Percentiles rank a stretch among this genome's conserved stretches.
These are phyloP conservation scores for Phenganax stokvisi DNA, from an alignment of 92 coral and sea anemone genomes.

Conservation along the genomic window DNA sequence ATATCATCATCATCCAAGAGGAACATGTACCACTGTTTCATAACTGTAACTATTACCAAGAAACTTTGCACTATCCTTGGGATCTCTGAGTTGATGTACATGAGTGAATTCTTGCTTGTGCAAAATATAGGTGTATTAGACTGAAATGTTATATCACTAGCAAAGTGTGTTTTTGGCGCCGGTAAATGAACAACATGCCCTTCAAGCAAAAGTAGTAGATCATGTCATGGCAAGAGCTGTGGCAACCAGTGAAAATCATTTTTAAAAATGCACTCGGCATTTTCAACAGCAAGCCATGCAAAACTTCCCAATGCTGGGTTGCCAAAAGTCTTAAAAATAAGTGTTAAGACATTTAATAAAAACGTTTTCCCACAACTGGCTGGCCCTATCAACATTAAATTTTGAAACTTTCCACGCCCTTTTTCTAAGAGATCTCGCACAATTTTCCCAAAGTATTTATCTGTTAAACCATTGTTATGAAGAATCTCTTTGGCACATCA, in stretches of 20 bases:
- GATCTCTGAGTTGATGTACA: constrained; percentile 17
- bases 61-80: constrained; percentile 26
- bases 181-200: constrained; percentile 39
- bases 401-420: constrained; percentile 45
- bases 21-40: not conserved
- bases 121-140: constrained; percentile 1
- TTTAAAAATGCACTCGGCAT: constrained; percentile 13
- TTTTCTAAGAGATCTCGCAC: constrained; percentile 26
- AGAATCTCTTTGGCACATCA: constrained; percentile 37
- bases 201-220: constrained; percentile 30
- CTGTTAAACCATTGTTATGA: constrained; percentile 24
- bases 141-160: constrained; percentile 2
- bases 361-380: constrained; percentile 37
- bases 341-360: constrained; percentile 18
- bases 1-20: not conserved
- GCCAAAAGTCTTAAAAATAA: constrained; percentile 28
- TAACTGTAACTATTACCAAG: not conserved
- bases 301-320: constrained; percentile 37
- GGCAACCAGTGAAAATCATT: constrained; percentile 31
- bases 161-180: constrained; percentile 38
- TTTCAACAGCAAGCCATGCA: constrained; percentile 39
- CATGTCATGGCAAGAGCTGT: constrained; percentile 39
- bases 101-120: not conserved
- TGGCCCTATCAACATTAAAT: constrained; percentile 31
- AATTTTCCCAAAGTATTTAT: constrained; percentile 5